Evolutionary conservation across 2,888 invertebrate genomes (phyloP).

Genomic region (Rhopalosiphum nymphaeae): DNA sequence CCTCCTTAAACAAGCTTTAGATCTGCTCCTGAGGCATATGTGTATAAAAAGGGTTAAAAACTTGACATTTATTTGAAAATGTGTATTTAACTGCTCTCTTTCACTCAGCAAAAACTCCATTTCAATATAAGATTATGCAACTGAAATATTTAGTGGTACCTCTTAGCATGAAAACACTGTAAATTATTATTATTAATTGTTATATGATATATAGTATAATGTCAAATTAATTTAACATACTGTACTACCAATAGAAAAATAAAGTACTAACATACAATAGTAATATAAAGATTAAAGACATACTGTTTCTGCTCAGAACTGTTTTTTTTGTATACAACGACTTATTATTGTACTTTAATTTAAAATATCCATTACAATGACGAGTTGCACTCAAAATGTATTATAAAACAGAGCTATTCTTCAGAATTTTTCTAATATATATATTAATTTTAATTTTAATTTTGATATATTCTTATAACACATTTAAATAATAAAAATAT

Average conservation of each 20-base stretch:
- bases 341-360: background rate
- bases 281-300: background rate
- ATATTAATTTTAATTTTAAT: background rate
- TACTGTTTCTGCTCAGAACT: background rate
- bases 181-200: no score
- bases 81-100: no score
- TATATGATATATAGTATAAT: background rate
- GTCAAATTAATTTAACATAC: background rate
- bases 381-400: background rate
- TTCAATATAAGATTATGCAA: no score
- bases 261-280: background rate
- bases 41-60: no score
- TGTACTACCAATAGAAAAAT: background rate
- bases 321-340: background rate
- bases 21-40: no score
- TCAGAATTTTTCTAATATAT: background rate
- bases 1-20: no score
- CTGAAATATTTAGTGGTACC: no score
- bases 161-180: no score
- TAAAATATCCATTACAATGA: background rate
- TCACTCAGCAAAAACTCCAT: no score
- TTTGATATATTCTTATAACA: background rate
- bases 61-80: no score
- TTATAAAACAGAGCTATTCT: background rate
- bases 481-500: no score